Evolutionary conservation across 92 coral and sea anemone species (phyloP), one percentile per base, ranked within the genome.

Genomic region (Porites divaricata): DNA sequence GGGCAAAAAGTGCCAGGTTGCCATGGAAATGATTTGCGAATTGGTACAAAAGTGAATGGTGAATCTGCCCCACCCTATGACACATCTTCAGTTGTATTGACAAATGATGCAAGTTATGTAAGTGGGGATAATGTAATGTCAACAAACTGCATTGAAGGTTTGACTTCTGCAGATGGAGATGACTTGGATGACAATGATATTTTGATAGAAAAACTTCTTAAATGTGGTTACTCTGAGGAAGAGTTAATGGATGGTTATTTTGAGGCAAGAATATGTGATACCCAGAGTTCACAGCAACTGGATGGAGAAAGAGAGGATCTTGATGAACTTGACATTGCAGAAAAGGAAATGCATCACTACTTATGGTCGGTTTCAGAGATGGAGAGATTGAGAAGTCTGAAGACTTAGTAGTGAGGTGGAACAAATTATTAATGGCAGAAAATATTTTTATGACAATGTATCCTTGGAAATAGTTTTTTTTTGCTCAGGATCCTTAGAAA

Each of bases 281-380:
- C 50, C 28, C 79, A 74, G 62, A 68, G 83, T 70, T 59, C 28
- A 6, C 25, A 62, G 9, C 72, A 63, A 4, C 77, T 74, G 20
- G 93, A 80, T 12, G 87, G 87, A 14, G 98, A 89, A 23, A 28
- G 90, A 53, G 76, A 74, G n/a, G 95, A 94, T 14, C 90, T 91
- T 5, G 93, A 91, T 87, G 93, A 91, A 41, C 71, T 74, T 19
- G 98, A 93, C 75, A 93, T 93, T 35, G 83, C 85, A 52, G 93
- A 93, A 7, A n/a, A 21, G 49, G 91, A 89, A n/a, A 83, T 93
- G 69, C 90, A 91, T 45, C 80, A 74, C 58, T 91, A 93, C 20
- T 35, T 89, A 15, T 78, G 81, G 66, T 71, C 89, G 58, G 92
- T 89, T 22, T 73, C 77, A 9, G 85, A 89, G 83, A 21, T 89